Conservation (phyloP, 1,140 invertebrate genomes). For the Meloidogyne floridensis region DNA sequence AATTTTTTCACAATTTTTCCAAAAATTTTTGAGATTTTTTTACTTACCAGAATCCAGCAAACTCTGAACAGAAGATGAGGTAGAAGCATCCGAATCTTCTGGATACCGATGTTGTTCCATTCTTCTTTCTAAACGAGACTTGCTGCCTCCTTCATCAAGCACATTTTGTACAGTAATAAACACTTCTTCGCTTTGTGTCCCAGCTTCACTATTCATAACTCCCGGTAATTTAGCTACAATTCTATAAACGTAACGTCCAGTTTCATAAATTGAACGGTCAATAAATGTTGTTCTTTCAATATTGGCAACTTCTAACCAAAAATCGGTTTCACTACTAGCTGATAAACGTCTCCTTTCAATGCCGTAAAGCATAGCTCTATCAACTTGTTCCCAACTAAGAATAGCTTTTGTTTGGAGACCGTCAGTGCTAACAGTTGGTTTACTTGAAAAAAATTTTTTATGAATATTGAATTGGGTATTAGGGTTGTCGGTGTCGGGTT, state of each 20-base stretch:
- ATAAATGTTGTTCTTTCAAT: constrained; percentile 38
- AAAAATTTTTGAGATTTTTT: too few relatives aligned
- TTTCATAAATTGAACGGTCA: constrained; percentile 41
- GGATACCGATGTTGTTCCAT: neutral
- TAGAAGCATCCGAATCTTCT: constrained; percentile 17
- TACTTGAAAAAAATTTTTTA: constrained; percentile 6
- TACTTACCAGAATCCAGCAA: constrained; percentile 22
- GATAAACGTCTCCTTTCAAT: constrained; percentile 21
- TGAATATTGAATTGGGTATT: too few relatives aligned
- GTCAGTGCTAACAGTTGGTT: constrained; percentile 13
- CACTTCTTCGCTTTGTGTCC: constrained; percentile 36
- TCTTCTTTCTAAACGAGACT: neutral
- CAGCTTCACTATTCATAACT: constrained; percentile 25
- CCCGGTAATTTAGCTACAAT: constrained; percentile 40
- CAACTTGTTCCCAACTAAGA: constrained; percentile 35
- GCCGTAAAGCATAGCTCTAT: constrained; percentile 36
- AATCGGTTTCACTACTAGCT: constrained; percentile 22
- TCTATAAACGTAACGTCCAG: constrained; percentile 35
- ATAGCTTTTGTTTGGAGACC: constrained; percentile 6
- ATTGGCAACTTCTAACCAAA: constrained; percentile 47
- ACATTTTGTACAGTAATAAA: constrained; percentile 24
- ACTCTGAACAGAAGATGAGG: constrained; percentile 18
- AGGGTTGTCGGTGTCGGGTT: too few relatives aligned
- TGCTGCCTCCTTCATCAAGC: neutral
- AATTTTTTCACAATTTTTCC: too few relatives aligned